phyloP scores from a whole-genome alignment of 2,797 vertebrate genomes.

The Odontamblyopus rebecca region DNA sequence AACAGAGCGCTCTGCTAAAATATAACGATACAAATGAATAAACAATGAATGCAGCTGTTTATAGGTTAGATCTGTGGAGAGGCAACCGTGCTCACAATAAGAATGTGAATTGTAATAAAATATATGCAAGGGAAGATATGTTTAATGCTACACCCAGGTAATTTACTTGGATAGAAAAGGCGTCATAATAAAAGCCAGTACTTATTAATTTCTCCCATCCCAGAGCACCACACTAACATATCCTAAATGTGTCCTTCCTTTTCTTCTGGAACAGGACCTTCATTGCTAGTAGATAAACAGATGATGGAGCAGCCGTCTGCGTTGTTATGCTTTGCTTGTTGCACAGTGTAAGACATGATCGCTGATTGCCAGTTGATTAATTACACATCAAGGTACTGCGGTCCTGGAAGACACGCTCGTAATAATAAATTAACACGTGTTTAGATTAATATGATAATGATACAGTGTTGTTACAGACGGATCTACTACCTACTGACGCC shows the following conservation, averaged over 20 bases:
- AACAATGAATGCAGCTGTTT: not conserved
- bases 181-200: not conserved
- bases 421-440: constrained; percentile 41
- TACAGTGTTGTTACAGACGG: not conserved
- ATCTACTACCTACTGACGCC: not conserved
- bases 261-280: not conserved
- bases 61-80: too few species aligned
- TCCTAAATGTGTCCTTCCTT: not conserved
- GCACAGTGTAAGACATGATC: constrained; percentile 34
- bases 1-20: not conserved
- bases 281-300: constrained; percentile 1
- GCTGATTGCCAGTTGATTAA: constrained; percentile 43
- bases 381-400: constrained; percentile 30
- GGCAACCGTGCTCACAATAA: too few species aligned
- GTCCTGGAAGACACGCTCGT: constrained; percentile 26
- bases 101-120: too few species aligned
- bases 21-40: not conserved
- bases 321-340: constrained; percentile 21
- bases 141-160: too few species aligned
- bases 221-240: not conserved
- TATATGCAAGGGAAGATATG: too few species aligned
- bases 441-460: constrained; percentile 29
- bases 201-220: not conserved
- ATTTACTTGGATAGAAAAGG: too few species aligned
- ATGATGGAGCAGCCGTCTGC: not conserved